Base-by-base conservation (phyloP, 64 coral and sea anemone genomes). In the Montipora efflorescens region DNA sequence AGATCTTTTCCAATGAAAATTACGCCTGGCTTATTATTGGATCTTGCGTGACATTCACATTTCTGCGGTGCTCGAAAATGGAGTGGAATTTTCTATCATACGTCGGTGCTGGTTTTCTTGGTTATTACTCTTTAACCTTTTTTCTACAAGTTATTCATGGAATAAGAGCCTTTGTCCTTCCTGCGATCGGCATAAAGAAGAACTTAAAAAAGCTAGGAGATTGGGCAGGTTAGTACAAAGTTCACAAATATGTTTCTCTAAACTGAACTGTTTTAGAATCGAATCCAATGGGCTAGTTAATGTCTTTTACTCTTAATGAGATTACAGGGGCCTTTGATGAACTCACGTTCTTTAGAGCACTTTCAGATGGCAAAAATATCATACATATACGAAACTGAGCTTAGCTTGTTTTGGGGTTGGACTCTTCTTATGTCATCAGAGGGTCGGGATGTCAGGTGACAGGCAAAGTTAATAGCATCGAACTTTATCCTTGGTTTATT, bases 151-250 rank as follows among this genome's bases (percentile, higher is more conserved):
- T 77, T 58, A n/a, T 95, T 18, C 92, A 88, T 89, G 96, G 96
- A 71, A 78, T 98, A 28, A 91, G 96, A 79, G 96, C 96, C 36
- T 98, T 98, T 89, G 23, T 98, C 72, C 90, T 98, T 61, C 96
- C 96, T 55, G 21, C 78, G 19, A 47, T 98, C 46, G 96, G 96
- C 48, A 66, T 95, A 23, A 98, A 74, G 74, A 98, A 89, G 51
- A 82, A 92, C 67, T 51, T 98, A 18, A 94, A 92, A 47, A 80
- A 66, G 19, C 91, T 95, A 15, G 96, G 96, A 5, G 36, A 79
- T 18, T 98, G 96, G 96, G 96, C 96, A 19, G 92, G 92, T 93
- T 73, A 47, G 73, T 5, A 15, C 8, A 14, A 4, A 55, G 25
- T 14, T 76, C 43, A 64, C 52, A 7, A 10, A 10, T 1, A 7